Evolutionary conservation across 2,888 invertebrate species (phyloP).

Genomic region (Oxyscelio sp.): DNA sequence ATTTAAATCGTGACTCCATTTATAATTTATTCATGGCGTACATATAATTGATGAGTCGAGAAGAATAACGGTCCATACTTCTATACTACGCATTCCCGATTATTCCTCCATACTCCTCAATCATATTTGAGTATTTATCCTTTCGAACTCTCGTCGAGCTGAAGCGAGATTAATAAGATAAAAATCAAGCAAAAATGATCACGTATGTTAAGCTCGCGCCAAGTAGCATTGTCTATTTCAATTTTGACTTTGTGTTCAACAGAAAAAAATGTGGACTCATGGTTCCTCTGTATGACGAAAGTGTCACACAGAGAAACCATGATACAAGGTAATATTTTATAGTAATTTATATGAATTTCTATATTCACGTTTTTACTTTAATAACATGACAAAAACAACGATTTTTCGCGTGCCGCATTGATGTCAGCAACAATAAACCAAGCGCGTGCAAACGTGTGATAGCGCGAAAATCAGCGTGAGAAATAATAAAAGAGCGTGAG

Average conservation of each 20-base stretch:
- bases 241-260: slow-evolving; percentile 10
- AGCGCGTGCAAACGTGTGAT: too few species aligned
- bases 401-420: too few species aligned
- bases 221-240: background rate
- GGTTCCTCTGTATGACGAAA: background rate
- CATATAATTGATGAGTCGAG: slow-evolving; percentile 56
- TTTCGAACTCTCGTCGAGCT: slow-evolving; percentile 30
- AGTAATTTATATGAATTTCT: too few species aligned
- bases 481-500: too few species aligned
- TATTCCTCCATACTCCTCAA: slow-evolving; percentile 44
- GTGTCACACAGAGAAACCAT: too few species aligned
- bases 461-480: background rate
- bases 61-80: slow-evolving; percentile 50
- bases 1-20: slow-evolving; percentile 48
- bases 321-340: too few species aligned
- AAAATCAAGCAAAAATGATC: slow-evolving; percentile 38
- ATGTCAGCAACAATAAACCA: too few species aligned
- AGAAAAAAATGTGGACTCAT: slow-evolving; percentile 1
- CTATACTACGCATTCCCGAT: slow-evolving; percentile 12
- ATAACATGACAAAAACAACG: background rate
- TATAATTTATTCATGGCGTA: slow-evolving; percentile 61
- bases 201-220: slow-evolving; percentile 36
- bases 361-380: too few species aligned
- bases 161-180: slow-evolving; percentile 42
- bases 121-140: slow-evolving; percentile 46